Conservation (phyloP, 2,113 vertebrate species). For the Otocyon megalotis region DNA sequence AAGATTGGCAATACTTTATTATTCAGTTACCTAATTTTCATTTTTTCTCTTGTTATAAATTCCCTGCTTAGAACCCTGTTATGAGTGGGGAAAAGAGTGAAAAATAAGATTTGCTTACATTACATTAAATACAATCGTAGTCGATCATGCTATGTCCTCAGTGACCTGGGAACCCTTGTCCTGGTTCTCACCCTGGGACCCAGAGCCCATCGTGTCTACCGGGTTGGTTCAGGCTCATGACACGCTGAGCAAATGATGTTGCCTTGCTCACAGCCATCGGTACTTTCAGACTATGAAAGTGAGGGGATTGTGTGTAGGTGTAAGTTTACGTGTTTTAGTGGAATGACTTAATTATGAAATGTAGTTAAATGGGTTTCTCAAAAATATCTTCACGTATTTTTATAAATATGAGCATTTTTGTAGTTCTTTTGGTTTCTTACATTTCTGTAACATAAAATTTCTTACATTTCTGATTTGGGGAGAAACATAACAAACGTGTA, state of each 20-base stretch:
- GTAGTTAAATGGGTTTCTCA: conserved; percentile 2
- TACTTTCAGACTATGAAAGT: neutral
- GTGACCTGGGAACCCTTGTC: neutral
- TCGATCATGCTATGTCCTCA: neutral
- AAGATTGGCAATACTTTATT: neutral
- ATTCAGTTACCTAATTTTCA: neutral
- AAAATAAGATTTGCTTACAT: neutral
- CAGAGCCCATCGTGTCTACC: neutral
- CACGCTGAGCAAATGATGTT: neutral
- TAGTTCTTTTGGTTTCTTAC: neutral
- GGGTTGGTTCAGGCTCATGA: neutral
- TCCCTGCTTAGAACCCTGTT: neutral
- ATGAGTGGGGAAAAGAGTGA: neutral
- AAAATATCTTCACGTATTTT: conserved; percentile 27
- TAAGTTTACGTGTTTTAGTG: neutral
- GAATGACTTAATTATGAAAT: conserved; percentile 2
- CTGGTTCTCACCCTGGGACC: neutral
- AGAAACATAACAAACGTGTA: neutral
- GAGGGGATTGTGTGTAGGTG: neutral
- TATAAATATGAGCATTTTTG: neutral
- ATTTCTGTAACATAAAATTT: neutral
- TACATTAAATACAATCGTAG: neutral
- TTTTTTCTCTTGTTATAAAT: neutral
- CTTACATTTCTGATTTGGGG: neutral
- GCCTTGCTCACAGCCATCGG: neutral